phyloP scores from a whole-genome alignment of 2,797 vertebrate species.

The Phataginus tricuspis region DNA sequence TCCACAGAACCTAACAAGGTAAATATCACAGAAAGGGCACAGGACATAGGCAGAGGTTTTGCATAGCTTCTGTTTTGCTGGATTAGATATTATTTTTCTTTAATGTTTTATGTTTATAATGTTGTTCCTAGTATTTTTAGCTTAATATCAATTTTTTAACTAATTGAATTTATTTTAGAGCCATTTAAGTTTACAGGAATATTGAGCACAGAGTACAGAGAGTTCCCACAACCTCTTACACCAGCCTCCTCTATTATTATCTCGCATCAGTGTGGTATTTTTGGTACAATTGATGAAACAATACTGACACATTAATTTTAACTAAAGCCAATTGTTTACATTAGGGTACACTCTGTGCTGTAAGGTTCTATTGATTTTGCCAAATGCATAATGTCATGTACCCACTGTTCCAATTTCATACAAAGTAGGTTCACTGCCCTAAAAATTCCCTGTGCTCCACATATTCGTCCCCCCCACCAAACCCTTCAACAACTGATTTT shows the following conservation, averaged over 20 bases:
- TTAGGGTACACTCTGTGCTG: not conserved
- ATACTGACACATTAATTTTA: not conserved
- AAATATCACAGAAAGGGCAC: slow-evolving; percentile 82
- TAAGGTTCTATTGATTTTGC: not conserved
- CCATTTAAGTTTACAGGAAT: not conserved
- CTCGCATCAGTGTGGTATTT: not conserved
- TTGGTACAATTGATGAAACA: not conserved
- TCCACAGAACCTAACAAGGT: slow-evolving; percentile 65
- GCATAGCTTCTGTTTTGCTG: slow-evolving; percentile 37
- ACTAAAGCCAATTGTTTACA: not conserved
- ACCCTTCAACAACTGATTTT: not conserved
- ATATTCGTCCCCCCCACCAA: not conserved
- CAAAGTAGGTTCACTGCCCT: not conserved
- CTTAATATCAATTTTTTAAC: not conserved
- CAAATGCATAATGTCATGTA: not conserved
- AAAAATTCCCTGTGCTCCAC: not conserved
- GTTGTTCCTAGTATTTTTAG: slow-evolving; percentile 11
- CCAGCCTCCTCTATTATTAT: not conserved
- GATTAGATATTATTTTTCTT: not conserved
- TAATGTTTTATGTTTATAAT: not conserved
- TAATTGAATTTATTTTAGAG: not conserved
- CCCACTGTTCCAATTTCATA: not conserved
- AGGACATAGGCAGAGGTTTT: slow-evolving; percentile 10
- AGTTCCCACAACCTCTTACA: not conserved
- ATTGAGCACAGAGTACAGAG: not conserved